These are phyloP conservation scores for Catonia carolina DNA, from an alignment of 2,888 invertebrate genomes.

Conservation along the genomic window DNA sequence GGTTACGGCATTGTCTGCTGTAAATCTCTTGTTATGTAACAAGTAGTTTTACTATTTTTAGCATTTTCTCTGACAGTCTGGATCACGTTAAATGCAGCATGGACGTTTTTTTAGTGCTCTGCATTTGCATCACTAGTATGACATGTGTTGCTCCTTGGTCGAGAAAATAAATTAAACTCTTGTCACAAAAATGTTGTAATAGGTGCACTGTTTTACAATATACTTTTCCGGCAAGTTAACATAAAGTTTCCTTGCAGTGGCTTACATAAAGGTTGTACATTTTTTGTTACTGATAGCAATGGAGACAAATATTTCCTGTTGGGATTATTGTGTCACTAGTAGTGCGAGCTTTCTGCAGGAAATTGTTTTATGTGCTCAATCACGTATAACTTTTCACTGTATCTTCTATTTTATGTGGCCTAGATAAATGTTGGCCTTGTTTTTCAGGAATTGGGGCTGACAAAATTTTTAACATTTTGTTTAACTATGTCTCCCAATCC, in stretches of 20 bases:
- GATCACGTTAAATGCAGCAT: conserved; percentile 17
- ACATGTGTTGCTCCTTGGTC: conserved; percentile 31
- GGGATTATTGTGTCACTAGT: conserved; percentile 9
- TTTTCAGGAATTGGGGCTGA: conserved; percentile 13
- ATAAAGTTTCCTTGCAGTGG: too few relatives aligned
- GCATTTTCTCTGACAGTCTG: conserved; percentile 24
- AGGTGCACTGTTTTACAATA: conserved; percentile 8
- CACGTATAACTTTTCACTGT: conserved; percentile 9
- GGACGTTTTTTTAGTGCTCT: conserved; percentile 24
- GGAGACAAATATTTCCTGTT: conserved; percentile 20
- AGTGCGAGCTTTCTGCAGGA: conserved; percentile 19
- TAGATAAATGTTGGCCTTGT: conserved; percentile 7
- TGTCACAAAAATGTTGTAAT: conserved; percentile 9
- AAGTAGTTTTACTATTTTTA: conserved; percentile 6
- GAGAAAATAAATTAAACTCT: conserved; percentile 30
- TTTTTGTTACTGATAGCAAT: conserved; percentile 2
- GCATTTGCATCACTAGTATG: conserved; percentile 27
- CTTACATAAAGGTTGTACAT: too few relatives aligned
- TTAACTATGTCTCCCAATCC: too few relatives aligned
- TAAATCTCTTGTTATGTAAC: conserved; percentile 28
- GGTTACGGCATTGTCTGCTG: conserved; percentile 31
- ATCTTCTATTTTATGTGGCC: conserved; percentile 13
- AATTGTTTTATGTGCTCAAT: conserved; percentile 13
- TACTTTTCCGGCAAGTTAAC: conserved; percentile 3
- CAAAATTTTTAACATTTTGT: conserved; percentile 1